A percentile compares a stretch with the other conserved stretches of the same genome.
Evolutionary conservation across 2,888 invertebrate genomes (phyloP).

Genomic region (Aethes cnicana): DNA sequence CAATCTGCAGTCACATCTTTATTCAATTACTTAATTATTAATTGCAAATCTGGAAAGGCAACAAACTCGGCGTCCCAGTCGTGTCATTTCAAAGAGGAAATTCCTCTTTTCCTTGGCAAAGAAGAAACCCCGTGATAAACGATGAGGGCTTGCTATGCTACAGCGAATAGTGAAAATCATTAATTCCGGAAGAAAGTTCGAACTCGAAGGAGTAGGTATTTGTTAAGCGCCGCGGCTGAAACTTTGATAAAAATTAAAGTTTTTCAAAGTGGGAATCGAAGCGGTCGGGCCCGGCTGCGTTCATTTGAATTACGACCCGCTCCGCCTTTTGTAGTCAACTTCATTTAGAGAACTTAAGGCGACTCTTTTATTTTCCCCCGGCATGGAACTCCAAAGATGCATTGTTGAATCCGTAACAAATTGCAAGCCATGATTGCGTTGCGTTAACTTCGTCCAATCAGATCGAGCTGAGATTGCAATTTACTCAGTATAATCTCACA

Average conservation of each 20-base stretch:
- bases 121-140: conserved; percentile 7
- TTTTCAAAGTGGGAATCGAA: conserved; percentile 73
- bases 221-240: conserved; percentile 62
- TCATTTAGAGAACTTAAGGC: conserved; percentile 78
- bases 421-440: conserved; percentile 76
- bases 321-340: conserved; percentile 79
- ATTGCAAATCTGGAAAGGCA: conserved; percentile 25
- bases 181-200: conserved; percentile 42
- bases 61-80: conserved; percentile 3
- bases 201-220: conserved; percentile 59
- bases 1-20: too few species aligned
- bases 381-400: conserved; percentile 76
- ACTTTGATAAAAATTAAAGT: conserved; percentile 77
- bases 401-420: conserved; percentile 81
- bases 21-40: too few species aligned
- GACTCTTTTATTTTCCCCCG: conserved; percentile 70
- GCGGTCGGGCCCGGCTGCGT: conserved; percentile 59
- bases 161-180: conserved; percentile 30
- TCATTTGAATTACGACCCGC: conserved; percentile 78
- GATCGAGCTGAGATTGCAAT: conserved; percentile 64
- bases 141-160: conserved; percentile 14
- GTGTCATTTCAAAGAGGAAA: conserved; percentile 3
- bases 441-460: conserved; percentile 51
- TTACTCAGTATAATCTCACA: conserved; percentile 46
- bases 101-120: too few species aligned